Percentiles rank a stretch among this genome's conserved stretches.
Evolutionary conservation across 2,888 invertebrate species (phyloP).

Genomic region (Melitaea athalia): DNA sequence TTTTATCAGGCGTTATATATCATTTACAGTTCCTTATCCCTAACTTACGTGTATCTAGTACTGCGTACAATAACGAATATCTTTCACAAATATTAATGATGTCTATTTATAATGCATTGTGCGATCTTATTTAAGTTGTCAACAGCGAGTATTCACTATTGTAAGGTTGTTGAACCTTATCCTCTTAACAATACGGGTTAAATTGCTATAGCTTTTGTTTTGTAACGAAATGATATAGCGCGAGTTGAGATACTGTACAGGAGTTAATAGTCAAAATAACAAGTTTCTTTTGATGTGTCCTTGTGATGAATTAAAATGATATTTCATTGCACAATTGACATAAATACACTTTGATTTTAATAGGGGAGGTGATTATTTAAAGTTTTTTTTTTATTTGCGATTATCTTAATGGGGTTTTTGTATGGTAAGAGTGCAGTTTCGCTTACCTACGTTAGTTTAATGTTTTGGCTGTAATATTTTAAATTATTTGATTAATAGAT

Average conservation of each 20-base stretch:
- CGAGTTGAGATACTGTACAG: constrained; percentile 56
- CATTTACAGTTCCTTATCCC: not conserved
- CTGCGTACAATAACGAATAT: not conserved
- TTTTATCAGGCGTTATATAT: constrained; percentile 34
- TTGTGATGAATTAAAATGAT: constrained; percentile 49
- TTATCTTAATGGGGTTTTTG: not conserved
- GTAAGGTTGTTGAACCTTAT: constrained; percentile 9
- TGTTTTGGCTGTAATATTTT: too few species aligned
- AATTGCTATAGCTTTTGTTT: constrained; percentile 5
- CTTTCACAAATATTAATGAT: constrained; percentile 43
- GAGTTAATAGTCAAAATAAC: constrained; percentile 59
- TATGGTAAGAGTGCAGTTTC: too few species aligned
- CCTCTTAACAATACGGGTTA: constrained; percentile 11
- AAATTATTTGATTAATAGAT: too few species aligned
- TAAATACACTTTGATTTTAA: not conserved
- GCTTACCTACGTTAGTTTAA: too few species aligned
- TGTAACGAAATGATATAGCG: constrained; percentile 46
- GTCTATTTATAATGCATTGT: constrained; percentile 54
- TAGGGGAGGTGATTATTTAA: not conserved
- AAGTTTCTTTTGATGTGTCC: constrained; percentile 48
- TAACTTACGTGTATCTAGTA: not conserved
- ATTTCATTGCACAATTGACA: constrained; percentile 41
- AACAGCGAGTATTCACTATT: constrained; percentile 35
- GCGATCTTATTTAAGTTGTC: constrained; percentile 46
- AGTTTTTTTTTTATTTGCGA: not conserved